phyloP scores from a whole-genome alignment of 2,888 invertebrate species.

The Phortica magna region DNA sequence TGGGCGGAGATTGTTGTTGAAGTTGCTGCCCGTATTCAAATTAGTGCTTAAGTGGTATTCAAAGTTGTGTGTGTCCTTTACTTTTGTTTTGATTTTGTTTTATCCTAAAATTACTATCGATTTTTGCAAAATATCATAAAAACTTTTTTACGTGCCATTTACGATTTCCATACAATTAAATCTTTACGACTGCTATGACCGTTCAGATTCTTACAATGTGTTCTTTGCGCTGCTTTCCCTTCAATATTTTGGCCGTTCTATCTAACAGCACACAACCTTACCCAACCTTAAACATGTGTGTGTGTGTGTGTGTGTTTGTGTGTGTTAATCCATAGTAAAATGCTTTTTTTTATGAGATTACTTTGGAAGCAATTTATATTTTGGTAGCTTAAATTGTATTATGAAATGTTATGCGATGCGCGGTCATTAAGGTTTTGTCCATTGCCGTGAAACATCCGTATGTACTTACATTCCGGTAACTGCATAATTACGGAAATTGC shows the following conservation, averaged over 20 bases:
- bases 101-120: background rate
- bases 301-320: conserved; percentile 44
- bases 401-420: conserved; percentile 64
- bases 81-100: no score
- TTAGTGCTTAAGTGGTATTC: no score
- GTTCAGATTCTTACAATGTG: conserved; percentile 6
- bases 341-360: conserved; percentile 60
- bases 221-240: background rate
- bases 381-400: conserved; percentile 62
- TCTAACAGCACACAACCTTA: conserved; percentile 23
- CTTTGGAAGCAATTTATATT: conserved; percentile 55
- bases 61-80: no score
- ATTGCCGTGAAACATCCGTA: background rate
- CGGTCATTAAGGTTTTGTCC: conserved; percentile 62
- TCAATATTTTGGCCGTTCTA: conserved; percentile 31
- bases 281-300: conserved; percentile 34
- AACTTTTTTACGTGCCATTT: conserved; percentile 61
- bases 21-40: no score
- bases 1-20: no score
- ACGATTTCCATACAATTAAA: conserved; percentile 72
- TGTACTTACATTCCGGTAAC: background rate
- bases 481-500: conserved; percentile 58
- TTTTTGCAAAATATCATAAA: conserved; percentile 41
- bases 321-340: conserved; percentile 62
- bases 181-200: conserved; percentile 62